Conservation (phyloP, 2,113 vertebrate genomes). For the Colinus virginianus region DNA sequence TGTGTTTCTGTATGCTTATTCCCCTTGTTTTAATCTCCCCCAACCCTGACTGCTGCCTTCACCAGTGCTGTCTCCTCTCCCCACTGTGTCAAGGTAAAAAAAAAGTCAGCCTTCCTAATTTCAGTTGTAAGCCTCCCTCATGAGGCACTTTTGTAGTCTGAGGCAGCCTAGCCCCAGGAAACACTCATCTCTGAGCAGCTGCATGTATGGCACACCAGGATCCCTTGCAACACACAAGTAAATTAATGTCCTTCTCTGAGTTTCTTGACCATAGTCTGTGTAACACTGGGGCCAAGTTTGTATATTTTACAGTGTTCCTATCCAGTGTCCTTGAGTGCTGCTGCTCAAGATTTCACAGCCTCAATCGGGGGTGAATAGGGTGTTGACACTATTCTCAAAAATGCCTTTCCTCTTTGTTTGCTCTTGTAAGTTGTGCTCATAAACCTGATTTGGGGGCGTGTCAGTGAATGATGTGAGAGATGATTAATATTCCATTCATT, state of each 20-base stretch:
- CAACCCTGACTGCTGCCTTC: not conserved
- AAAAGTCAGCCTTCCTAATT: not conserved
- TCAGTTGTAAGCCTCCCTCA: not conserved
- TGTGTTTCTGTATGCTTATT: not conserved
- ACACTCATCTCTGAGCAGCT: not conserved
- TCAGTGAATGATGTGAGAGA: not conserved
- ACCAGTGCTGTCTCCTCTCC: not conserved
- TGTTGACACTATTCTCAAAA: not conserved
- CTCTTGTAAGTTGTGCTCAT: not conserved
- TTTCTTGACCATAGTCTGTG: fast-evolving
- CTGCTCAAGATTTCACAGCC: not conserved
- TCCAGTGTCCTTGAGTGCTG: not conserved
- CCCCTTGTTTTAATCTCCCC: not conserved
- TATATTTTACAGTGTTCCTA: not conserved
- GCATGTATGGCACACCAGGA: not conserved
- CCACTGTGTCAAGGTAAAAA: not conserved
- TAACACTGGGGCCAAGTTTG: not conserved
- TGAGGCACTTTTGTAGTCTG: fast-evolving
- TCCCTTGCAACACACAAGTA: not conserved
- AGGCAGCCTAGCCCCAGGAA: not conserved
- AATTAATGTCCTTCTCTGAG: not conserved
- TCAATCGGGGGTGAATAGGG: not conserved
- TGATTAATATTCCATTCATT: fast-evolving
- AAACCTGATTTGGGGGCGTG: not conserved
- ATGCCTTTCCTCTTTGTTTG: not conserved